Conservation (phyloP, 2,888 invertebrate genomes). For the Macrostomum cliftonense region DNA sequence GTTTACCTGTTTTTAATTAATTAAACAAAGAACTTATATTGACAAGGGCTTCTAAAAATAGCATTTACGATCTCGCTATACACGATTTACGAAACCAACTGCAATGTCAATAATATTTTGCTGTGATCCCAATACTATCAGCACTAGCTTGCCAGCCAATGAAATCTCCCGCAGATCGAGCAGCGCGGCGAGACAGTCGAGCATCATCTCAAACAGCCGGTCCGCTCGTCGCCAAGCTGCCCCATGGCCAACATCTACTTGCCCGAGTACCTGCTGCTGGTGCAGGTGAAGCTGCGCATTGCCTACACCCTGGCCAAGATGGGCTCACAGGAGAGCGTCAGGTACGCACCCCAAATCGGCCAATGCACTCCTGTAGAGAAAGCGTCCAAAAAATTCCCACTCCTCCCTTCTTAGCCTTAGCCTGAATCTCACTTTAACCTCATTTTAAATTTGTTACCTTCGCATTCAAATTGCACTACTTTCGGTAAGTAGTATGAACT, state of each 20-base stretch:
- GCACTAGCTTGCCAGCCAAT: too few relatives aligned
- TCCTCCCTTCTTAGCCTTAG: background rate
- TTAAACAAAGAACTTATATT: too few relatives aligned
- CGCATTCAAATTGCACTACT: background rate
- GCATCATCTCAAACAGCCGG: conserved; percentile 18
- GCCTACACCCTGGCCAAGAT: conserved; percentile 26
- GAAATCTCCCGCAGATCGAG: conserved; percentile 28
- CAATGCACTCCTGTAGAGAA: too few relatives aligned
- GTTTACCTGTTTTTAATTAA: too few relatives aligned
- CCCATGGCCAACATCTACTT: conserved; percentile 29
- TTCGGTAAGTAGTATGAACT: too few relatives aligned
- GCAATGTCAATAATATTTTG: too few relatives aligned
- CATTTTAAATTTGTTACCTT: background rate
- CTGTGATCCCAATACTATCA: too few relatives aligned
- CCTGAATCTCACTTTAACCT: background rate
- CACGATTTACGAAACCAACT: too few relatives aligned
- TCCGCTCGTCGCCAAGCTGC: conserved; percentile 20
- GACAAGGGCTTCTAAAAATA: too few relatives aligned
- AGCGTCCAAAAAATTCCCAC: too few relatives aligned
- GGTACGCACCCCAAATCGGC: too few relatives aligned
- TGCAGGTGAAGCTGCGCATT: conserved; percentile 29
- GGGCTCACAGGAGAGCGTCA: background rate
- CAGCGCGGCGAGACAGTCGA: conserved; percentile 27
- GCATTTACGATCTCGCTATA: too few relatives aligned
- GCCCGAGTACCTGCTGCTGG: conserved; percentile 22